Evolutionary conservation across 64 coral and sea anemone species (phyloP).

Genomic region (Astreopora myriophthalma): DNA sequence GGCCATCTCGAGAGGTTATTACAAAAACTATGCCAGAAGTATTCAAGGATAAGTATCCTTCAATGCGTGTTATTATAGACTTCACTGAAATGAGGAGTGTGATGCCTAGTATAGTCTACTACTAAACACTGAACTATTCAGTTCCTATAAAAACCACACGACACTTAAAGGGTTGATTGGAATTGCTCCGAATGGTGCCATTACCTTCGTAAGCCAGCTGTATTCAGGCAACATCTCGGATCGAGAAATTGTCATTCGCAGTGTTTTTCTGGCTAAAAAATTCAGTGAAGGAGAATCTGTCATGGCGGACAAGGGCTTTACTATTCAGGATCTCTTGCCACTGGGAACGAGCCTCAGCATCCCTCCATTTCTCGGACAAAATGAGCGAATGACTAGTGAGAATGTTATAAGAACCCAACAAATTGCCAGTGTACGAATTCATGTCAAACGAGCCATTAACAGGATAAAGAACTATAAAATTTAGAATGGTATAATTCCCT

Average conservation of each 20-base stretch:
- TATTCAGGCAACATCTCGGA: conserved; percentile 41
- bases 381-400: conserved; percentile 12
- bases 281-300: conserved; percentile 29
- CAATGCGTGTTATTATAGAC: conserved; percentile 43
- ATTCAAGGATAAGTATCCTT: conserved; percentile 47
- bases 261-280: conserved; percentile 26
- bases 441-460: conserved; percentile 59
- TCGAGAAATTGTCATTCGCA: conserved; percentile 54
- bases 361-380: conserved; percentile 50
- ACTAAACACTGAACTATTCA: conserved; percentile 28
- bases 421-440: conserved; percentile 67
- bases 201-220: conserved; percentile 40
- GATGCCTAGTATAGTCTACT: conserved; percentile 33
- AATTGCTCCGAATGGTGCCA: conserved; percentile 54
- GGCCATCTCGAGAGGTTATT: conserved; percentile 50
- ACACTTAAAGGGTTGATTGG: conserved; percentile 46
- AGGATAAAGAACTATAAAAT: conserved; percentile 41
- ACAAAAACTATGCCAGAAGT: conserved; percentile 49
- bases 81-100: conserved; percentile 32
- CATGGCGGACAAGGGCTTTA: conserved; percentile 54
- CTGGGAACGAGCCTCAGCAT: conserved; percentile 53
- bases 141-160: conserved; percentile 32
- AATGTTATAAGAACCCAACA: conserved; percentile 53
- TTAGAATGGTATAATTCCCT: conserved; percentile 37
- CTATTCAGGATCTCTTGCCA: conserved; percentile 29